phyloP scores from a whole-genome alignment of 2,113 vertebrate genomes.

The Antechinus stuartii region DNA sequence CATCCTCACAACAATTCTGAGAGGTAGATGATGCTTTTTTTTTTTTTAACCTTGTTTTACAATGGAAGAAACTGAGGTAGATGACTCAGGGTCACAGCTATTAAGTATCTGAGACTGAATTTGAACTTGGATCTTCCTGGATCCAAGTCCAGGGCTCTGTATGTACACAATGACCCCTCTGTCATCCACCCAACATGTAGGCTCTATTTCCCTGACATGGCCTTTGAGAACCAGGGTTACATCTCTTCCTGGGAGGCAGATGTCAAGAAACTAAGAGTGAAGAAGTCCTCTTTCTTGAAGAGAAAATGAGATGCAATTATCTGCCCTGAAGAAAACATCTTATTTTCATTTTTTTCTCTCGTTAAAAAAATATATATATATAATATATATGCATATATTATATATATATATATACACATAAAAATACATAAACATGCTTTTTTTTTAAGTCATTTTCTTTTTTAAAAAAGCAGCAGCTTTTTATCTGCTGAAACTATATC shows the following conservation, averaged over 20 bases:
- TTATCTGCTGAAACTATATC: slow-evolving; percentile 21
- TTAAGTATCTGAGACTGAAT: background rate
- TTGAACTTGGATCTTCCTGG: background rate
- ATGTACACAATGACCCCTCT: background rate
- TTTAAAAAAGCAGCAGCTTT: slow-evolving; percentile 29
- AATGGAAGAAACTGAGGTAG: background rate
- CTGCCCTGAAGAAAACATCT: background rate
- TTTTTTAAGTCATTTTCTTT: background rate
- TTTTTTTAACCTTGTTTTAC: too few relatives aligned
- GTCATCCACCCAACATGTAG: too few relatives aligned
- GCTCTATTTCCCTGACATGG: too few relatives aligned
- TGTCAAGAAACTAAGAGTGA: too few relatives aligned
- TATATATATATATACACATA: too few relatives aligned
- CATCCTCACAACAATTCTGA: background rate
- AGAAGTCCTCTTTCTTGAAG: background rate
- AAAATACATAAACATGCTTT: slow-evolving; percentile 10
- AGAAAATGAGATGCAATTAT: slow-evolving; percentile 9
- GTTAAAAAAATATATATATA: too few relatives aligned
- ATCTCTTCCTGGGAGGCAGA: background rate
- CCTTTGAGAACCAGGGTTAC: background rate
- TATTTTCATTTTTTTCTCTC: too few relatives aligned
- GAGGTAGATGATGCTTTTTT: background rate
- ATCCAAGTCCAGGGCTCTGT: background rate
- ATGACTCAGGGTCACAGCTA: background rate
- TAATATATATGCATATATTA: too few relatives aligned